A percentile compares a stretch with the other conserved stretches of the same genome.
Evolutionary conservation across 2,888 invertebrate genomes (phyloP).

Genomic region (Sphaeridia pumilis): DNA sequence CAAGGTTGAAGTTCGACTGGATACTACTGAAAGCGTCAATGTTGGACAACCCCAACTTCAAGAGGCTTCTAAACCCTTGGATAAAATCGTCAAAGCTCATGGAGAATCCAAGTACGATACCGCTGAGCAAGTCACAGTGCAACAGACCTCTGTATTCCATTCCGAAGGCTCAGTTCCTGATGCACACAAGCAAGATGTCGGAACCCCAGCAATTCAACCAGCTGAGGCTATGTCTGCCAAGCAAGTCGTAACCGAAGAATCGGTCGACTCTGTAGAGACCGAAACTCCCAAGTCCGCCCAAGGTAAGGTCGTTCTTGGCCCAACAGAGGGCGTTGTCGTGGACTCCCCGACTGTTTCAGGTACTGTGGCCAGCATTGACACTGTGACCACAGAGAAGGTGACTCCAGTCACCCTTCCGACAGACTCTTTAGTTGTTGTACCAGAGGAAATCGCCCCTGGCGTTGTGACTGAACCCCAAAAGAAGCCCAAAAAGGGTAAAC

Average conservation of each 20-base stretch:
- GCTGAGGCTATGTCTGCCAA: conserved; percentile 6
- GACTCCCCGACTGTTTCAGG: background rate
- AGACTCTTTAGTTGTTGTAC: background rate
- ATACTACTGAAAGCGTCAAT: background rate
- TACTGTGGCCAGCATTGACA: background rate
- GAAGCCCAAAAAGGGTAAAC: conserved; percentile 7
- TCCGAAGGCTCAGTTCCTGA: background rate
- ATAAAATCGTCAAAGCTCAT: background rate
- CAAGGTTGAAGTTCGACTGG: background rate
- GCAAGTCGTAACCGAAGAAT: background rate
- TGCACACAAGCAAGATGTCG: background rate
- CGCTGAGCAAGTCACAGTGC: background rate
- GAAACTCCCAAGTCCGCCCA: background rate
- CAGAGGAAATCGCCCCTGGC: conserved; percentile 3
- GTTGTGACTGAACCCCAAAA: background rate
- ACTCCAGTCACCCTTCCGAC: background rate
- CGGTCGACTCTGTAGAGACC: background rate
- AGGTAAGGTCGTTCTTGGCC: conserved; percentile 1
- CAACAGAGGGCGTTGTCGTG: conserved; percentile 1
- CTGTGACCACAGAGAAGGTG: background rate
- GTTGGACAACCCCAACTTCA: conserved; percentile 3
- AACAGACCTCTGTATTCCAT: conserved; percentile 3
- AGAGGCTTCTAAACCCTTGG: background rate
- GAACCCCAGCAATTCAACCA: background rate
- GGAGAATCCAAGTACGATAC: conserved; percentile 9